Base-by-base conservation (phyloP, 2,113 vertebrate genomes). In the Cryptomyrus ogoouensis region DNA sequence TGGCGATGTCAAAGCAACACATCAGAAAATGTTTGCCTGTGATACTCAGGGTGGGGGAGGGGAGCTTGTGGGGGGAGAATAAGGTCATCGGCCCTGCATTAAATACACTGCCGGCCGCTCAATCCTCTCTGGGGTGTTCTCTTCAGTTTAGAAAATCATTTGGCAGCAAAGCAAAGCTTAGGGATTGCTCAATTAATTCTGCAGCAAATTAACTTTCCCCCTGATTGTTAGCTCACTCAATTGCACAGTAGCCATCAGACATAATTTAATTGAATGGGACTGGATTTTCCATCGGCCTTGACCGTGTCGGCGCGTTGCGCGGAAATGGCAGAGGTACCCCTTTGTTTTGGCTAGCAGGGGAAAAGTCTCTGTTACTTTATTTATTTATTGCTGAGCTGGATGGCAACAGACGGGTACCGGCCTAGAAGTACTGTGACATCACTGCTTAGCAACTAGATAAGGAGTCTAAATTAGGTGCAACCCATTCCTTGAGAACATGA, bases 401-500 rank as follows among this genome's bases (percentile, higher is more conserved):
- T 46, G 56, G 87, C 62, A 80, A 35, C 66, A 50, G 88, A 42
- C 56, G 21, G 47, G 47, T 31, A 70, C 70, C n/a, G 35, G 46
- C 7, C 47, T 53, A 46, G 46, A 9, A 87, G 50, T 4, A 10
- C 47, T 42, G 49, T 89, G 88, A 83, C 88, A 58, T 56, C 88
- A 56, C 88, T 89, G 74, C 74, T 89, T 89, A 83, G 74, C 74
- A 89, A 83, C 74, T 21, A n/a, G 74, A 83, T 27, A 42, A 56
- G 49, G 49, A 77, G 70, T 39, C 77, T 24, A 15, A 44, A 89
- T 89, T 89, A 89, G 35, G 88, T 21, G 19, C n/a, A 80, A 10
- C 88, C 49, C 88, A 89, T 44, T 89, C 74, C 88, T 89, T 89
- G 88, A 53, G 35, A 39, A 27, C 88, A 89, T 77, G 88, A 89